These are phyloP conservation scores for Silurus lanzhouensis DNA, from an alignment of 2,797 vertebrate genomes.

Conservation along the genomic window DNA sequence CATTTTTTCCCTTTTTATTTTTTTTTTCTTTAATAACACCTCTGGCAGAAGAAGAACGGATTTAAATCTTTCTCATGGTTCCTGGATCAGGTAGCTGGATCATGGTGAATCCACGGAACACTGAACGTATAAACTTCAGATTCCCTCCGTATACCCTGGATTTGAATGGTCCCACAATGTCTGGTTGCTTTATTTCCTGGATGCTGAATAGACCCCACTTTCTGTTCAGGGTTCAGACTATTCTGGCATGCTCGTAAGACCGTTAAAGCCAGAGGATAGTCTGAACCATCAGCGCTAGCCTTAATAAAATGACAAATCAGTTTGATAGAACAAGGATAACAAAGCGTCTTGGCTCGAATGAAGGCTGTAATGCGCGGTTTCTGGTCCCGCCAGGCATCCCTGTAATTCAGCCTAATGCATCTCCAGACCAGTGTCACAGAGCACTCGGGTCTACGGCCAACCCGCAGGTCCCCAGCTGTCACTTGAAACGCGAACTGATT, in stretches of 20 bases:
- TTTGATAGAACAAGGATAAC: not conserved
- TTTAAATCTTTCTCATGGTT: too few species aligned
- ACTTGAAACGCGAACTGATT: conserved; percentile 77
- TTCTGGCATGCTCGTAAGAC: not conserved
- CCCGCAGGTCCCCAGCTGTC: conserved; percentile 61
- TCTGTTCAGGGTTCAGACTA: not conserved
- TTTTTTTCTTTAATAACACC: too few species aligned
- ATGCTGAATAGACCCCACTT: not conserved
- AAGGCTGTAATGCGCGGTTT: not conserved
- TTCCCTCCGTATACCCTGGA: too few species aligned
- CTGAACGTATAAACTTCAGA: too few species aligned
- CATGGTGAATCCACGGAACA: too few species aligned
- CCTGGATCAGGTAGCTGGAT: too few species aligned
- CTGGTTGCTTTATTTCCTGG: not conserved
- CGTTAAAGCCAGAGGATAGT: not conserved
- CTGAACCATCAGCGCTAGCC: not conserved
- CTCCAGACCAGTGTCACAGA: conserved; percentile 1
- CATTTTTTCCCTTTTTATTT: too few species aligned
- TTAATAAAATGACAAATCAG: conserved; percentile 1
- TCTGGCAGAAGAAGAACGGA: too few species aligned
- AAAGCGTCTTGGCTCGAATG: not conserved
- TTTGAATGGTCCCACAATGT: not conserved
- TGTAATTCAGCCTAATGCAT: not conserved
- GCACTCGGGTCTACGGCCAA: not conserved
- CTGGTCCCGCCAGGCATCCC: not conserved